phyloP scores from a whole-genome alignment of 1,140 invertebrate species.

The Drosophila sp. region DNA sequence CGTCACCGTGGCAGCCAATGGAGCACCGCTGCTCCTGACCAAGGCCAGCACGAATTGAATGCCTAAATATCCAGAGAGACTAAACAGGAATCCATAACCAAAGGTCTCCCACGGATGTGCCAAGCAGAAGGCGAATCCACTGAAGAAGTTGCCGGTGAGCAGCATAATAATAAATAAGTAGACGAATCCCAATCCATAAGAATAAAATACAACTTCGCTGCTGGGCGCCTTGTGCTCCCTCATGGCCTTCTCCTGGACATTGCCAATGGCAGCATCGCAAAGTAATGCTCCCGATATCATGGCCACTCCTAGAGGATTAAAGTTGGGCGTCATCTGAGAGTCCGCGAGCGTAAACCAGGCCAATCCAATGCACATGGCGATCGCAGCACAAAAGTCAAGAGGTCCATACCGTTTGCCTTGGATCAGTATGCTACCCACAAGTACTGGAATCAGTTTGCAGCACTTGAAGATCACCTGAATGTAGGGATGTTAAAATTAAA shows the following conservation, averaged over 20 bases:
- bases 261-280: conserved; percentile 97
- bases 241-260: conserved; percentile 98
- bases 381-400: conserved; percentile 93
- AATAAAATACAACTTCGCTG: conserved; percentile 97
- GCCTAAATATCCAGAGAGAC: conserved; percentile 95
- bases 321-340: conserved; percentile 94
- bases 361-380: conserved; percentile 95
- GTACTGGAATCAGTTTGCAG: conserved; percentile 97
- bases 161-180: conserved; percentile 93
- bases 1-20: conserved; percentile 95
- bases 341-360: conserved; percentile 97
- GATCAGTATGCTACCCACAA: conserved; percentile 96
- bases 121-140: conserved; percentile 91
- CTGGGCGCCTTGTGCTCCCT: conserved; percentile 92
- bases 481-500: no score
- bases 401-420: conserved; percentile 94
- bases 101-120: conserved; percentile 92
- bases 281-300: conserved; percentile 95
- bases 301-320: conserved; percentile 92
- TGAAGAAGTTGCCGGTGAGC: conserved; percentile 89
- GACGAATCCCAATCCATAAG: conserved; percentile 94
- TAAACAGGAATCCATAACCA: conserved; percentile 94
- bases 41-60: conserved; percentile 95
- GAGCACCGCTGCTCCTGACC: conserved; percentile 94
- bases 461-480: conserved; percentile 94